Conservation (phyloP, 2,113 vertebrate species). For the Dipodomys ordii region DNA sequence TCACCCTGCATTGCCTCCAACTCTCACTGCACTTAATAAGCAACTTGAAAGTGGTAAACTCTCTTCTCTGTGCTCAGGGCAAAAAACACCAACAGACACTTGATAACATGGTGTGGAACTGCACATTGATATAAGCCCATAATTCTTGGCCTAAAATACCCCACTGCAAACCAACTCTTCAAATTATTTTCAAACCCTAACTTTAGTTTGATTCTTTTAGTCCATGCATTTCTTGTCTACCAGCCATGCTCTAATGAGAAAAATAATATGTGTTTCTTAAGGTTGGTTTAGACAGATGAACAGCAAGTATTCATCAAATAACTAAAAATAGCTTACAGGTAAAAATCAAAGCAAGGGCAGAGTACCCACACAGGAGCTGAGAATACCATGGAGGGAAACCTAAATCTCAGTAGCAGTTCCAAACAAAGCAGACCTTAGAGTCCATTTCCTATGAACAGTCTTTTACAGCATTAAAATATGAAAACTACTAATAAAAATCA, state of each 20-base stretch:
- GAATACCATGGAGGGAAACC: neutral
- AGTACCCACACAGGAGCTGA: neutral
- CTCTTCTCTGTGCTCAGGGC: slow-evolving; percentile 39
- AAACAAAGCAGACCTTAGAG: neutral
- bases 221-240: slow-evolving; percentile 32
- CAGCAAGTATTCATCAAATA: slow-evolving; percentile 46
- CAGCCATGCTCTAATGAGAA: slow-evolving; percentile 38
- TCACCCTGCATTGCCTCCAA: slow-evolving; percentile 65
- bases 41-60: slow-evolving; percentile 74
- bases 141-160: slow-evolving; percentile 66
- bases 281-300: slow-evolving; percentile 43
- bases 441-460: neutral
- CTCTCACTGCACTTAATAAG: slow-evolving; percentile 78
- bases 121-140: slow-evolving; percentile 31
- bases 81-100: slow-evolving; percentile 72
- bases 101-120: slow-evolving; percentile 68
- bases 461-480: no score
- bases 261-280: slow-evolving; percentile 53
- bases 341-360: slow-evolving; percentile 65
- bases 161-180: slow-evolving; percentile 60
- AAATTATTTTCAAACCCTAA: slow-evolving; percentile 64
- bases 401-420: neutral
- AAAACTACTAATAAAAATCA: neutral
- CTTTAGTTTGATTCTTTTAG: slow-evolving; percentile 56
- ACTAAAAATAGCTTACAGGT: slow-evolving; percentile 58